Base-by-base conservation (phyloP, 2,797 vertebrate species). In the Acanthornis magna region DNA sequence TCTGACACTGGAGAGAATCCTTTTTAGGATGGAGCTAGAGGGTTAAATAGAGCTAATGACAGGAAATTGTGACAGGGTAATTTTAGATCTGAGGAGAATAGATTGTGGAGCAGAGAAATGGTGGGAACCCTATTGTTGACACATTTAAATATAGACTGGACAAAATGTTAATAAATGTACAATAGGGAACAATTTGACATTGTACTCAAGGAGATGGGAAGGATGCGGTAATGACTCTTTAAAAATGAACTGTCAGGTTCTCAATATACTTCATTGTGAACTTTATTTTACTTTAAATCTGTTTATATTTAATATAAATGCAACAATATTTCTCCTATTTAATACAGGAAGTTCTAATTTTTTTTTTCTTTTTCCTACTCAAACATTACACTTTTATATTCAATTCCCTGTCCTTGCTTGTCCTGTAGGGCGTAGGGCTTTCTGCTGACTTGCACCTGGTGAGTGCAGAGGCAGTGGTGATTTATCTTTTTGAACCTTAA, bases 141-240 rank as follows among this genome's bases (percentile, higher is more conserved):
- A 95, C 51, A 67, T 88, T 95, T 96, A 95, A 95, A 95, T 94
- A 88, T 75, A 96, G 93, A 89, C 82, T 86, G 93, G 96, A 72
- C 81, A 88, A 96, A 96, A 94, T 78, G 54, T 93, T 95, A 97
- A 94, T 94, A 88, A 92, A 92, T 42, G 81, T 96, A 83, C 89
- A 88, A 23, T 48, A 83, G 87, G 82, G 93, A 96, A 34, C 62
- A 81, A 74, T 84, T 36, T 93, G 79, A 94, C 91, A 85, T 94
- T 96, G 89, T 72, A 14, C 60, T 93, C 86, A 89, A 95, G 88
- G 90, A 93, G 84, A 57, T 34, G 51, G 50, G 77, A 82, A 96
- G 53, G 81, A 77, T 91, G 34, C 42, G 85, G 60, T 36, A 67
- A 81, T 19, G 4, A 51, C 34, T 42, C 30, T 79, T 76, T 48